phyloP scores from a whole-genome alignment of 2,113 vertebrate genomes.

The Colius striatus region DNA sequence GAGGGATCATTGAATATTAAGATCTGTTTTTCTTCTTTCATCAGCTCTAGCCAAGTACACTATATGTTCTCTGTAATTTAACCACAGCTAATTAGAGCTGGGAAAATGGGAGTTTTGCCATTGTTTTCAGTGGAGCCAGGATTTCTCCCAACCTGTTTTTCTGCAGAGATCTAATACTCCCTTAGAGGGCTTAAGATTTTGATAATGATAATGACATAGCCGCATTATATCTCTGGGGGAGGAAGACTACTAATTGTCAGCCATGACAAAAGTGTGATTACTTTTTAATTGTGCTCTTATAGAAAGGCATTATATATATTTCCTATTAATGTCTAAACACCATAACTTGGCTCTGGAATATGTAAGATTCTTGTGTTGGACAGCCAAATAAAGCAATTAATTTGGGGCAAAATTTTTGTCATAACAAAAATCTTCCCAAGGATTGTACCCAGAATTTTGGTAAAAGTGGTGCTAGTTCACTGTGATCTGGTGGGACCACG shows the following conservation, averaged over 20 bases:
- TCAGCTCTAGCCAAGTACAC: background rate
- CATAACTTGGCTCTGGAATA: conserved; percentile 21
- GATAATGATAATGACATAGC: conserved; percentile 63
- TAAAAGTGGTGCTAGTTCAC: background rate
- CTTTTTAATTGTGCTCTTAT: conserved; percentile 49
- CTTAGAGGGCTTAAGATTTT: conserved; percentile 39
- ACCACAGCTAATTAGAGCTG: conserved; percentile 57
- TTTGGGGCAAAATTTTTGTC: background rate
- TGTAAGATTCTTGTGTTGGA: background rate
- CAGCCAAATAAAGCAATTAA: background rate
- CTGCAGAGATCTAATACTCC: conserved; percentile 47
- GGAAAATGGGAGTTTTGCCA: conserved; percentile 40
- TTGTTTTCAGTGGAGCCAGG: conserved; percentile 46
- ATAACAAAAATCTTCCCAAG: background rate
- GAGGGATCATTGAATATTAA: conserved; percentile 5
- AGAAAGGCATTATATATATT: conserved; percentile 37
- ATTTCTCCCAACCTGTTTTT: conserved; percentile 42
- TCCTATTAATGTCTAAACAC: conserved; percentile 20
- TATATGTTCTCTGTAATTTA: conserved; percentile 49
- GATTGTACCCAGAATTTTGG: background rate
- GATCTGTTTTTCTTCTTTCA: conserved; percentile 18
- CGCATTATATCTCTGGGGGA: conserved; percentile 24
- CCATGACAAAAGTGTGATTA: conserved; percentile 49
- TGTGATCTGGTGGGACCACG: background rate
- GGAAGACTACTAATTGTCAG: conserved; percentile 50